Evolutionary conservation across 2,797 vertebrate genomes (phyloP), one percentile per base, ranked within the genome.

Genomic region (Naso thynnoides): DNA sequence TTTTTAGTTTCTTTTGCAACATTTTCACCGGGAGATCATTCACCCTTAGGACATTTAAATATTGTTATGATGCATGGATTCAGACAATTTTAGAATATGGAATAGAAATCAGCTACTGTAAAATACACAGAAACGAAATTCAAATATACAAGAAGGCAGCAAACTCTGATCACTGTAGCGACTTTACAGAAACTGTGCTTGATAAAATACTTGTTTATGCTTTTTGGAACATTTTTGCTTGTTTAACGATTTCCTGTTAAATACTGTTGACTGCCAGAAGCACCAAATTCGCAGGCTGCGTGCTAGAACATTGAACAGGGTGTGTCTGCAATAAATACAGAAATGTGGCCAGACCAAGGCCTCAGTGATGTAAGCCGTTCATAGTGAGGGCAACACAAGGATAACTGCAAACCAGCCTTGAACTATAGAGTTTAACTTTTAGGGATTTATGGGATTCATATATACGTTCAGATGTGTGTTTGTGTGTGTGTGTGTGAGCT

Each of bases 361-460:
- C 50, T 57, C 10, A 9, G 65, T 64, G 44, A 82, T 77, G 45
- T 53, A 63, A 64, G 14, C 48, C 71, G 77, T 77, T 60, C 65
- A 66, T 73, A 69, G 83, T 53, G 45, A 71, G 73, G 82, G 26
- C 65, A 60, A 70, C 54, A 61, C 67, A 77, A 87, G 68, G 80
- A 73, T 79, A 81, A 79, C 52, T 56, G 66, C 76, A 75, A 76
- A 78, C 31, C 19, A 72, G 29, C 86, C 77, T 63, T 92, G 87
- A 86, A 86, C 87, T 69, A 13, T 57, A 57, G 55, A 65, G 27
- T 72, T 83, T 49, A 86, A 83, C 63, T 76, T 81, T 73, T 39
- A 42, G 38, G 59, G 49, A 83, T 85, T 74, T 70, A 79, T 75
- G 67, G 66, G 68, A 26, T n/a, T 24, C 54, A 64, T 68, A 62